Evolutionary conservation across 2,888 invertebrate species (phyloP).

Genomic region (Ditula angustiorana): DNA sequence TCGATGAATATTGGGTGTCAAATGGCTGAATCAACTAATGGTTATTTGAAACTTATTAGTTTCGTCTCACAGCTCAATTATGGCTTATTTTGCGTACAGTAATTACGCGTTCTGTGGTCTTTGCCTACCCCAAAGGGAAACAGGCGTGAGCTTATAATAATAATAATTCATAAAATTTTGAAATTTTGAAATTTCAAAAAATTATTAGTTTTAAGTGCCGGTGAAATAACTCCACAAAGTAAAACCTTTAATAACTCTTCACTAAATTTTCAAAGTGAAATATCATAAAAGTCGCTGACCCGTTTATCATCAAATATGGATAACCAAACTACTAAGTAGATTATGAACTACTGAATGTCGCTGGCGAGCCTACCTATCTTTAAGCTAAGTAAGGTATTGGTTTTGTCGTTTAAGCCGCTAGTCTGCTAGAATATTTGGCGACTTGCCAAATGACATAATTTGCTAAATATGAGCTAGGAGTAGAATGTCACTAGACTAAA

Average conservation of each 20-base stretch:
- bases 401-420: conserved; percentile 11
- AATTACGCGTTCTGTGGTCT: too few species aligned
- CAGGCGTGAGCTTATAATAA: too few species aligned
- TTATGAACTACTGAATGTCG: background rate
- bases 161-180: too few species aligned
- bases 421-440: conserved; percentile 3
- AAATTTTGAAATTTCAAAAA: too few species aligned
- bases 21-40: conserved; percentile 10
- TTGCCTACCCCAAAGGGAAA: too few species aligned
- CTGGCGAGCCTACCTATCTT: background rate
- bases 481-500: background rate
- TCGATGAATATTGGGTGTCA: conserved; percentile 23
- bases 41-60: background rate
- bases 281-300: background rate
- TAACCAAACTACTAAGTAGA: background rate
- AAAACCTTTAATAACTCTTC: too few species aligned
- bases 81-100: too few species aligned
- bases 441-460: conserved; percentile 23
- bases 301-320: background rate
- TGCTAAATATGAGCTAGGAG: conserved; percentile 7
- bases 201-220: too few species aligned
- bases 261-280: too few species aligned
- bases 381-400: conserved; percentile 1
- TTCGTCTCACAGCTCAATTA: background rate
- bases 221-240: too few species aligned